Percentiles rank a stretch among this genome's conserved stretches.
These are phyloP conservation scores for Meteorus colon DNA, from an alignment of 2,888 invertebrate species.

Conservation along the genomic window DNA sequence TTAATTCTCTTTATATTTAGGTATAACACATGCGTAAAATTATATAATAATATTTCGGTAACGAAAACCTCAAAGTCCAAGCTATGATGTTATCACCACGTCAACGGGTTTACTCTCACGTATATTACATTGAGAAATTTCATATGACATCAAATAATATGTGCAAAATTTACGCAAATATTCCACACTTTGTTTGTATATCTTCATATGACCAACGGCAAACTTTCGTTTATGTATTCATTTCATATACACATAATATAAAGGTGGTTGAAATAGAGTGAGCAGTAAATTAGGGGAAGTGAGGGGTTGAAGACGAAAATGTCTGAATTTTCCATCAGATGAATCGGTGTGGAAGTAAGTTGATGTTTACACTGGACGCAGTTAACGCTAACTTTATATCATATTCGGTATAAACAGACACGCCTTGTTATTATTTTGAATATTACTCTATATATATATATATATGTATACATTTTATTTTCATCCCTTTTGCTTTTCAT, in stretches of 20 bases:
- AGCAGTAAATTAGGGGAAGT: background rate
- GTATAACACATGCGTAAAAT: too few relatives aligned
- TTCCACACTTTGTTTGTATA: background rate
- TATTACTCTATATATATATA: background rate
- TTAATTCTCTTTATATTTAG: too few relatives aligned
- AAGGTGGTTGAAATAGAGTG: background rate
- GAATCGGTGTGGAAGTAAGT: slow-evolving; percentile 30
- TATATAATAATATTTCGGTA: background rate
- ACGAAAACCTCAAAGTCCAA: background rate
- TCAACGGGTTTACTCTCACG: slow-evolving; percentile 27
- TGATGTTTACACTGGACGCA: slow-evolving; percentile 38
- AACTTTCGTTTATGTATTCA: background rate
- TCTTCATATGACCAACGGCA: background rate
- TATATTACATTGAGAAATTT: slow-evolving; percentile 25
- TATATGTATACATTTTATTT: slow-evolving; percentile 11
- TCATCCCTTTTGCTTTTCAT: slow-evolving; percentile 15
- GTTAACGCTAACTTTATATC: slow-evolving; percentile 32
- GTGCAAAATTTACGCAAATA: background rate
- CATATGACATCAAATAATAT: background rate
- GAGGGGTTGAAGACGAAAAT: slow-evolving; percentile 7
- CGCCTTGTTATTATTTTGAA: slow-evolving; percentile 16
- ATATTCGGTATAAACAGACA: slow-evolving; percentile 29
- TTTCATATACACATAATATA: background rate
- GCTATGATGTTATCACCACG: slow-evolving; percentile 27
- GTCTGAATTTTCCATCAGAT: slow-evolving; percentile 29